phyloP scores from a whole-genome alignment of 2,113 vertebrate species.

The Ellobius talpinus region DNA sequence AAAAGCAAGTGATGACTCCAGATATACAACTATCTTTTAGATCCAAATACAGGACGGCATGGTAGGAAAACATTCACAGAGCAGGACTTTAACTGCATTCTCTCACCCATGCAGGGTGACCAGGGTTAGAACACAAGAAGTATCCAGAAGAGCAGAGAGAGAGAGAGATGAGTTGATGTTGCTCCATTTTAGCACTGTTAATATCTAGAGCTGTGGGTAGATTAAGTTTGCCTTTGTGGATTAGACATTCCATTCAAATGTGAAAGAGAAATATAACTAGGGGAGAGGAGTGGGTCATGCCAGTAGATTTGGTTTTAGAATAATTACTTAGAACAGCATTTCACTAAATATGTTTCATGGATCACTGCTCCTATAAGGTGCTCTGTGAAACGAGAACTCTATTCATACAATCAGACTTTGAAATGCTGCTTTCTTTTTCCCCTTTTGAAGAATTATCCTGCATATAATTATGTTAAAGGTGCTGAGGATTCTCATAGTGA shows the following conservation, averaged over 20 bases:
- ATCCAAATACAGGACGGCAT: fast-evolving
- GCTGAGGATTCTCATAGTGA: background rate
- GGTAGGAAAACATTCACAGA: background rate
- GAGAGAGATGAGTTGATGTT: background rate
- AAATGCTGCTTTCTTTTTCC: background rate
- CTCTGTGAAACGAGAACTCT: conserved; percentile 19
- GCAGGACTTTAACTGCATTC: background rate
- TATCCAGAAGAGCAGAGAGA: background rate
- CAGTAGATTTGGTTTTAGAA: conserved; percentile 47
- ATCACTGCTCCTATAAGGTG: background rate
- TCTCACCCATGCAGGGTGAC: background rate
- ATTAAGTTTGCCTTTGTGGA: conserved; percentile 17
- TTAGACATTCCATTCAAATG: background rate
- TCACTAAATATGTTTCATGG: background rate
- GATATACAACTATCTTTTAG: background rate
- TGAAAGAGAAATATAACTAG: conserved; percentile 17
- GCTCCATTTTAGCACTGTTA: background rate
- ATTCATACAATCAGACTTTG: background rate
- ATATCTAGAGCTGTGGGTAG: background rate
- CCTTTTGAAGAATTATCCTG: background rate
- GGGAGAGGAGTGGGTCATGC: background rate
- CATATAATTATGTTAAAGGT: background rate
- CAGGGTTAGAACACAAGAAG: background rate
- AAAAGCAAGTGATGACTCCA: background rate
- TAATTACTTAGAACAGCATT: conserved; percentile 49